phyloP scores from a whole-genome alignment of 2,113 vertebrate species.

The Himantopus leucocephalus region DNA sequence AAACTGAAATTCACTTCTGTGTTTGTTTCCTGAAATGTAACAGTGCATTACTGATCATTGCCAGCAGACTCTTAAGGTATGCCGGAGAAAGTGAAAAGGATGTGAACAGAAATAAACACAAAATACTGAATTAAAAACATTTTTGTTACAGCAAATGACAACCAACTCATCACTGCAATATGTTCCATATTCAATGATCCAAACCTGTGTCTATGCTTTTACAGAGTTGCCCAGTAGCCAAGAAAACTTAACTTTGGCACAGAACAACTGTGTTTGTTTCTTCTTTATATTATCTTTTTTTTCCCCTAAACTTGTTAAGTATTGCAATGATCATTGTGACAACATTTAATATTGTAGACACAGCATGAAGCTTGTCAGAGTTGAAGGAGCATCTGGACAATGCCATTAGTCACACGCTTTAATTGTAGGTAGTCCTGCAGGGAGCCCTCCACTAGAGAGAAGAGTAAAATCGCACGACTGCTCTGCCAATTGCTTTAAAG shows the following conservation, averaged over 20 bases:
- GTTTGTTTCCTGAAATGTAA: conserved; percentile 82
- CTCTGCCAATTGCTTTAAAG: not conserved
- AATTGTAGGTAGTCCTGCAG: not conserved
- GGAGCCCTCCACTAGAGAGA: not conserved
- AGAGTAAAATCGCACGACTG: not conserved
- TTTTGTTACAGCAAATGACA: not conserved
- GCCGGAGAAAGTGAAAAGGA: not conserved
- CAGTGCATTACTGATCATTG: not conserved
- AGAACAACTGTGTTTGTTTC: not conserved
- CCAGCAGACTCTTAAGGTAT: not conserved
- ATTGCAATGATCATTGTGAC: not conserved
- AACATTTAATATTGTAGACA: fast-evolving
- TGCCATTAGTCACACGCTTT: fast-evolving
- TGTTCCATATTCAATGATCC: fast-evolving
- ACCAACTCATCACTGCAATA: not conserved
- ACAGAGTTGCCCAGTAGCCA: not conserved
- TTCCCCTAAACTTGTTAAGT: not conserved
- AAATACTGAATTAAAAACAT: not conserved
- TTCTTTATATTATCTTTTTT: not conserved
- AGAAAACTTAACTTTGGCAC: not conserved
- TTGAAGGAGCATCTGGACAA: not conserved
- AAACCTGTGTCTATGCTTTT: not conserved
- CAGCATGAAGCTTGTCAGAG: not conserved
- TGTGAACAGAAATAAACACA: not conserved
- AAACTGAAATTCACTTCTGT: conserved; percentile 84